Evolutionary conservation across 2,113 vertebrate species (phyloP).

Genomic region (Syngnathus scovelli): DNA sequence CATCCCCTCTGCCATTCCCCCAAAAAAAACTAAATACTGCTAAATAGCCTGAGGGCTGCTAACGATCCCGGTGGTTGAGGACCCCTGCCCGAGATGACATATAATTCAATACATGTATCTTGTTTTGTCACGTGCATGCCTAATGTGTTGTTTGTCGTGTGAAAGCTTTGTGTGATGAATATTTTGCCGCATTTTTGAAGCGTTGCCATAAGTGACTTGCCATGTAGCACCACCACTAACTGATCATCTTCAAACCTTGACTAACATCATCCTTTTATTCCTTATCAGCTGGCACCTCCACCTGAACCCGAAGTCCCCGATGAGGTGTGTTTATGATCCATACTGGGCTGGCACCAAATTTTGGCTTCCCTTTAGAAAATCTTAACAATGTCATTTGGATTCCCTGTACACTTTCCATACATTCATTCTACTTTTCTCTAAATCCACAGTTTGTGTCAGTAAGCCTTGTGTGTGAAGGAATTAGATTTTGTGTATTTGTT

Average conservation of each 20-base stretch:
- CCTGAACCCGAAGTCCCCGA: slow-evolving; percentile 81
- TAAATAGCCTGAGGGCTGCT: not conserved
- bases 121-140: not conserved
- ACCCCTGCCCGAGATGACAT: not conserved
- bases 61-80: not conserved
- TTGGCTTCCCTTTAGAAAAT: not conserved
- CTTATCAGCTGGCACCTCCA: slow-evolving; percentile 84
- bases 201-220: not conserved
- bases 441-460: slow-evolving; percentile 24
- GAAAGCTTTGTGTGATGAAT: no score
- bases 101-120: not conserved
- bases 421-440: not conserved
- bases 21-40: no score
- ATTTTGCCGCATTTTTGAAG: not conserved
- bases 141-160: not conserved
- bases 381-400: not conserved
- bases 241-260: slow-evolving; percentile 34
- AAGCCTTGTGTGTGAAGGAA: slow-evolving; percentile 15
- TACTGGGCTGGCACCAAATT: slow-evolving; percentile 53
- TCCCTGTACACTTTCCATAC: not conserved
- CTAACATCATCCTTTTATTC: slow-evolving; percentile 77
- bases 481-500: slow-evolving; percentile 49
- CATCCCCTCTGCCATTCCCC: no score
- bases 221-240: slow-evolving; percentile 27
- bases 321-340: slow-evolving; percentile 83